Conservation (phyloP, 1,140 invertebrate species). For the Apocrypta bakeri region DNA sequence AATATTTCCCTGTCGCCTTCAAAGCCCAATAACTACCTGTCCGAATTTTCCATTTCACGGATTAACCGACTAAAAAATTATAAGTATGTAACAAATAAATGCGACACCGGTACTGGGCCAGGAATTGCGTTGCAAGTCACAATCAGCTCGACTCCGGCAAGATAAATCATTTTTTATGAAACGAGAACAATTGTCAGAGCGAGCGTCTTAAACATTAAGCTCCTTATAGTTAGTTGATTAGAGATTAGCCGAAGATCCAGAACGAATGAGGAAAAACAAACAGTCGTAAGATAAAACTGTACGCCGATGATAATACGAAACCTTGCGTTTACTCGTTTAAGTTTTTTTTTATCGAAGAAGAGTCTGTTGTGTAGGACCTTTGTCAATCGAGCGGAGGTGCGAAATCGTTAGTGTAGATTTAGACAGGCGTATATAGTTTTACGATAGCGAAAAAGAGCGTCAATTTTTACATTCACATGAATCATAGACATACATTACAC, state of each 20-base stretch:
- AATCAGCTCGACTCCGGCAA: constrained; percentile 74
- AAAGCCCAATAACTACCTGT: constrained; percentile 11
- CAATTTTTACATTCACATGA: constrained; percentile 40
- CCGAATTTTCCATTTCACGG: constrained; percentile 36
- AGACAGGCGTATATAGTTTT: constrained; percentile 52
- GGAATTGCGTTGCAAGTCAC: constrained; percentile 76
- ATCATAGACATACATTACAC: not conserved
- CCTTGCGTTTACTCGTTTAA: constrained; percentile 25
- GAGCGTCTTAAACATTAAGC: constrained; percentile 72
- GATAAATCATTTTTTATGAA: constrained; percentile 65
- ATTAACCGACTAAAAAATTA: constrained; percentile 24
- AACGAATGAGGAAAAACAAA: constrained; percentile 55
- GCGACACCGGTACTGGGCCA: constrained; percentile 69
- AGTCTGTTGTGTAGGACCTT: constrained; percentile 51
- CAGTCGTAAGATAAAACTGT: constrained; percentile 56
- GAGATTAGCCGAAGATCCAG: constrained; percentile 62
- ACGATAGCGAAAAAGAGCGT: constrained; percentile 49
- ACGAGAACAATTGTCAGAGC: constrained; percentile 70
- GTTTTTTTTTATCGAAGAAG: constrained; percentile 35
- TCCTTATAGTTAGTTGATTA: constrained; percentile 72
- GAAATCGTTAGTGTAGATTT: constrained; percentile 32
- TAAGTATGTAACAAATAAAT: constrained; percentile 35
- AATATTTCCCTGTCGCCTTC: constrained; percentile 37
- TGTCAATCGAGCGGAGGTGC: constrained; percentile 40
- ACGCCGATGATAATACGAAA: constrained; percentile 29